Evolutionary conservation across 2,888 invertebrate species (phyloP).

Genomic region (Ferrisia virgata): DNA sequence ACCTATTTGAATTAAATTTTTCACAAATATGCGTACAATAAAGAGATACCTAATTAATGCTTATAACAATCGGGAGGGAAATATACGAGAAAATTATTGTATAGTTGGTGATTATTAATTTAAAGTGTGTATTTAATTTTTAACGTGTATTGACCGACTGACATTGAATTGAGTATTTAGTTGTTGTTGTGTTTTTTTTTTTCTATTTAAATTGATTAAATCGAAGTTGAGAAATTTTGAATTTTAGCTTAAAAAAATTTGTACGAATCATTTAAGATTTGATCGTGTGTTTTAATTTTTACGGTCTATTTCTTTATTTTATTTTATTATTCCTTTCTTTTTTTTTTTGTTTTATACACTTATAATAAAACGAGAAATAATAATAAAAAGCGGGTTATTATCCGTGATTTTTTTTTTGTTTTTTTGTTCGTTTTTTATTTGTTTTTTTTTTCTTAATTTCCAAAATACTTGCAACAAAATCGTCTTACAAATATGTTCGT

Average conservation of each 20-base stretch:
- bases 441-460: neutral
- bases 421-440: neutral
- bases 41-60: neutral
- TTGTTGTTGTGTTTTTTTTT: neutral
- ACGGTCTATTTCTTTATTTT: neutral
- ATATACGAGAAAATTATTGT: constrained; percentile 12
- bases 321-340: neutral
- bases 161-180: constrained; percentile 24
- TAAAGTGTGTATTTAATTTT: constrained; percentile 11
- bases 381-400: neutral
- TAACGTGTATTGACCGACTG: constrained; percentile 31
- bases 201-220: neutral
- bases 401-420: neutral
- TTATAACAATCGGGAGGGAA: neutral
- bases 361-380: neutral
- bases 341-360: neutral
- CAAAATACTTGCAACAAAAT: neutral
- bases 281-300: constrained; percentile 7
- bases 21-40: neutral
- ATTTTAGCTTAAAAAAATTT: neutral
- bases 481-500: neutral
- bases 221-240: neutral
- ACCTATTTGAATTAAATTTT: neutral
- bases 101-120: constrained; percentile 2
- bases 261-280: neutral